Evolutionary conservation across 2,888 invertebrate species (phyloP), one percentile per base, ranked within the genome.

Genomic region (Hirtodrosophila duncani): DNA sequence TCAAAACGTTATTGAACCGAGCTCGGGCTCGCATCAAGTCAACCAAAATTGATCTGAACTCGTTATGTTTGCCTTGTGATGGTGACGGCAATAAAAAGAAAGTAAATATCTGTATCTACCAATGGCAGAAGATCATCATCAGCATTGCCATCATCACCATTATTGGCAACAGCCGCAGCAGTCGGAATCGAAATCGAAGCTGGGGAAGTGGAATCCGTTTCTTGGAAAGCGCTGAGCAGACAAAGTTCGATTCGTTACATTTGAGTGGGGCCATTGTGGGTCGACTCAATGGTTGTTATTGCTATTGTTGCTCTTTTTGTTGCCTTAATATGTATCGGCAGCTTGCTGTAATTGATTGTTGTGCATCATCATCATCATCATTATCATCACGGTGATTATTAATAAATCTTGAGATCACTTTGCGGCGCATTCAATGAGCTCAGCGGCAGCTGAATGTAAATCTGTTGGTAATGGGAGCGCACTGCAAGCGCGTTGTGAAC

Each of bases 1-100:
- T 50, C 57, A 52, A 59, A 66, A 68, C 70, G 63, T 52, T 67
- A 74, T 77, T 69, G 69, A 74, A 66, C 66, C 59, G 37, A 45
- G 56, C 55, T 64, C 37, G 48, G 49, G 29, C 45, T 46, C 63
- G 49, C 63, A 52, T 53, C 48, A 57, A 79, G 77, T 75, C 70
- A 81, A 70, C 81, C 61, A 80, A 80, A 74, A 81, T 75, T 78
- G 75, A 78, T 81, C 81, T 79, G 81, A 74, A 74, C 72, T 74
- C 72, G 72, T 80, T 74, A 66, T 63, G 80, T 72, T 72, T 68
- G 52, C 55, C 49, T 75, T 69, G 46, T 43, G 46, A 45, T 29
- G 62, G 63, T 51, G 56, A 67, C 48, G 79, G 79, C 81, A 81
- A 75, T 81, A 77, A 81, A 75, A 77, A 81, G 75, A 77, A 77